These are phyloP conservation scores for Cremastobaeus sp. DNA, from an alignment of 2,888 invertebrate species.

Conservation along the genomic window DNA sequence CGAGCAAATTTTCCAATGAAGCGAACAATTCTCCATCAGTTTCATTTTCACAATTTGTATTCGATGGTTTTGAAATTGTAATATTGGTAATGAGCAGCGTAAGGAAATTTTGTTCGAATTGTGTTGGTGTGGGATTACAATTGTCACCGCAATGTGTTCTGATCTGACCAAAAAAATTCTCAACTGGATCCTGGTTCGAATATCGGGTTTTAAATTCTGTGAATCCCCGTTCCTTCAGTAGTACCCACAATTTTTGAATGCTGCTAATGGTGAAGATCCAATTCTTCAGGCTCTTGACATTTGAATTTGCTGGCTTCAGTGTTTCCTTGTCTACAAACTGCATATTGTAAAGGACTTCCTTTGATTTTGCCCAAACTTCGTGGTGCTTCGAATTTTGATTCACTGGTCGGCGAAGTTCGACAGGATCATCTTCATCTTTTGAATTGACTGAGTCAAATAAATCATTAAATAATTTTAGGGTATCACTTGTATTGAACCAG, in stretches of 20 bases:
- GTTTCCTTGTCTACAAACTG: slow-evolving; percentile 2
- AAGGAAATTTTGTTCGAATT: slow-evolving; percentile 8
- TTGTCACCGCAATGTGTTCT: neutral
- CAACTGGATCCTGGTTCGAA: slow-evolving; percentile 19
- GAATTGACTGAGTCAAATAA: slow-evolving; percentile 20
- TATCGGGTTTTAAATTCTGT: neutral
- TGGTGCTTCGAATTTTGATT: neutral
- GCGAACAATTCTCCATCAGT: neutral
- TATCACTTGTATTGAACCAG: neutral
- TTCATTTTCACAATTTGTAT: slow-evolving; percentile 6
- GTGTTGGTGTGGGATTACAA: slow-evolving; percentile 1
- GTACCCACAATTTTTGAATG: slow-evolving; percentile 13
- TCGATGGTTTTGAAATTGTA: neutral
- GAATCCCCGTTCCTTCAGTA: neutral
- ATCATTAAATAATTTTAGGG: slow-evolving; percentile 13
- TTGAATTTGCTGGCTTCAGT: neutral
- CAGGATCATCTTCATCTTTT: neutral
- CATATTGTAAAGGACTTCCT: neutral
- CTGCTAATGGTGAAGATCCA: slow-evolving; percentile 23
- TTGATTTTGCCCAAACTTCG: slow-evolving; percentile 11
- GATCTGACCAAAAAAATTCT: slow-evolving; percentile 29
- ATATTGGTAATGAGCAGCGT: slow-evolving; percentile 5
- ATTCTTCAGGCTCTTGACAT: slow-evolving; percentile 1
- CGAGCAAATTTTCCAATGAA: neutral
- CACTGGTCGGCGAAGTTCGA: slow-evolving; percentile 14